Evolutionary conservation across 2,888 invertebrate species (phyloP).

Genomic region (Habroteleia sp.): DNA sequence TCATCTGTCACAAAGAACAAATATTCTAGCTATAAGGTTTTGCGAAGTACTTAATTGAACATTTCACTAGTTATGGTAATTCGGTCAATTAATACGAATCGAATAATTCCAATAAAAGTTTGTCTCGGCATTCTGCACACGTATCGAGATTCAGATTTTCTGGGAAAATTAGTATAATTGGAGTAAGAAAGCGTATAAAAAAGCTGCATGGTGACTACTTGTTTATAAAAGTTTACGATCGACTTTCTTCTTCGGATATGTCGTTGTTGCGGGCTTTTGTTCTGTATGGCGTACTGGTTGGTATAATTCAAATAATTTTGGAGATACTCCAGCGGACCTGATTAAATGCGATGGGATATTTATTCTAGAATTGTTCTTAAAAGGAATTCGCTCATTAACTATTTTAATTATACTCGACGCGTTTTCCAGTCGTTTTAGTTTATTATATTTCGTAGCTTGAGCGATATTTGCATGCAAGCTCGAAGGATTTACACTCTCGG

Average conservation of each 20-base stretch:
- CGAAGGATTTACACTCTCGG: constrained; percentile 2
- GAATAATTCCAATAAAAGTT: constrained; percentile 36
- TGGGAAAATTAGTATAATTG: not conserved
- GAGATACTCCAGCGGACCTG: not conserved
- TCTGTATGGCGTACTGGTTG: not conserved
- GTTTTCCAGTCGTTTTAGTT: constrained; percentile 8
- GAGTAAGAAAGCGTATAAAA: not conserved
- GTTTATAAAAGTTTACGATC: constrained; percentile 5
- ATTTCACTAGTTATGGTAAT: constrained; percentile 34
- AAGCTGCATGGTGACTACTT: not conserved
- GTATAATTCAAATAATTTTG: constrained; percentile 5
- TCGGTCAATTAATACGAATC: constrained; percentile 27
- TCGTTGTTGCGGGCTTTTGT: constrained; percentile 2
- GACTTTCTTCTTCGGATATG: constrained; percentile 10
- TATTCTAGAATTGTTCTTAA: constrained; percentile 25
- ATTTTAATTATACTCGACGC: constrained; percentile 17
- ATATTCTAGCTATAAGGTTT: too few relatives aligned
- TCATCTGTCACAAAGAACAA: too few relatives aligned
- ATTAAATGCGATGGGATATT: constrained; percentile 24
- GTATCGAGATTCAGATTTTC: constrained; percentile 1
- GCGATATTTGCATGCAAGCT: constrained; percentile 14
- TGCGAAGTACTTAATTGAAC: constrained; percentile 17
- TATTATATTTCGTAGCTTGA: constrained; percentile 7
- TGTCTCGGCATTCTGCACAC: not conserved
- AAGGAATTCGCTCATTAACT: constrained; percentile 13